phyloP scores from a whole-genome alignment of 2,113 vertebrate species.

The Synchiropus splendidus region DNA sequence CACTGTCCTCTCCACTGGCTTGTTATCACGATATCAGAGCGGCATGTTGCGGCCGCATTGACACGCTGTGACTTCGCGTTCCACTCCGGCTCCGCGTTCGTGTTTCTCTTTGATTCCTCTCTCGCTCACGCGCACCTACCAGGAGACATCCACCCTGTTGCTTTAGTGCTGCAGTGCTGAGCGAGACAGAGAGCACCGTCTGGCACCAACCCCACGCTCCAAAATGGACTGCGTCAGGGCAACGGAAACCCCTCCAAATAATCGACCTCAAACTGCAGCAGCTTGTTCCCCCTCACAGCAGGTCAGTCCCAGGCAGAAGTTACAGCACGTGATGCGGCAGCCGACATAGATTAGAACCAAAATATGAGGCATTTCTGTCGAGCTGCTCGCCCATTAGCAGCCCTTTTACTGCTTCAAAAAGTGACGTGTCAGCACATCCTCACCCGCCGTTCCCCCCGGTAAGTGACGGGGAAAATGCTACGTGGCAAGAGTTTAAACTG shows the following conservation, averaged over 20 bases:
- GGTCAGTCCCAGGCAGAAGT: conserved; percentile 43
- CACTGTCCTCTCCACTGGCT: conserved; percentile 11
- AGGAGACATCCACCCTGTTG: conserved; percentile 38
- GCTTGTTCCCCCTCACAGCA: no score
- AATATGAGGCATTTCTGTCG: no score
- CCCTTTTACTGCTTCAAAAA: conserved; percentile 15
- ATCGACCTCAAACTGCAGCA: conserved; percentile 11
- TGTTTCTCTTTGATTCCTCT: not conserved
- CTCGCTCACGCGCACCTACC: conserved; percentile 8
- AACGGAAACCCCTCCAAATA: conserved; percentile 25
- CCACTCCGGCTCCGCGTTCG: conserved; percentile 17
- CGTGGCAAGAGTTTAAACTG: conserved; percentile 38
- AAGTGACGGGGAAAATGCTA: conserved; percentile 30
- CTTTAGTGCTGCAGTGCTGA: conserved; percentile 57
- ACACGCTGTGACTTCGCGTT: conserved; percentile 41
- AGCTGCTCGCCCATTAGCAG: conserved; percentile 11
- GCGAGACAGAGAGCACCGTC: conserved; percentile 13
- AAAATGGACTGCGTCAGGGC: conserved; percentile 42
- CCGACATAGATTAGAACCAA: no score
- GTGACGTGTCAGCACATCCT: conserved; percentile 46
- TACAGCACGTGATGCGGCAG: conserved; percentile 14
- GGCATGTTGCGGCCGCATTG: conserved; percentile 31
- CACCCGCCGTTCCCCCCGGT: conserved; percentile 31
- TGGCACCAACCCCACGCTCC: conserved; percentile 35
- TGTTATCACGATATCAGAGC: conserved; percentile 42